phyloP scores from a whole-genome alignment of 2,113 vertebrate species.

The Collichthys lucidus region DNA sequence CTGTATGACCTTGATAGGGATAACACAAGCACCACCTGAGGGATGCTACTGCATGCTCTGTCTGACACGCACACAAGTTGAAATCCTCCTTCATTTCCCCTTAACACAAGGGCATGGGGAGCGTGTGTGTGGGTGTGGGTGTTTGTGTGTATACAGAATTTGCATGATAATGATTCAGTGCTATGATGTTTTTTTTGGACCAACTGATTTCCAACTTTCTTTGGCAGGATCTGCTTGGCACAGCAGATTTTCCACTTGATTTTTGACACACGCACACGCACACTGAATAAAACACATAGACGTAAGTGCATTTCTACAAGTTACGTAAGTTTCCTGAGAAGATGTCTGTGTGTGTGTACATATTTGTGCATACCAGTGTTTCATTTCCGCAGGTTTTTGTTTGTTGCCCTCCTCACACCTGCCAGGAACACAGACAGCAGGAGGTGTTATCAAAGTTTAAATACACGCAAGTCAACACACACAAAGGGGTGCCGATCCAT shows the following conservation, averaged over 20 bases:
- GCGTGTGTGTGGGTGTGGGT: background rate
- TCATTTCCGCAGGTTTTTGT: background rate
- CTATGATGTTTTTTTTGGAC: constrained; percentile 23
- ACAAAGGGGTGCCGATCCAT: background rate
- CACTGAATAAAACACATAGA: background rate
- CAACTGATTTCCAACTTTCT: background rate
- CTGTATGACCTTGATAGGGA: constrained; percentile 64
- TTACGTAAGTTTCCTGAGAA: background rate
- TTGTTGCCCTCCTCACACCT: background rate
- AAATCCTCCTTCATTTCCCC: constrained; percentile 15
- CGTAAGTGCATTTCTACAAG: background rate
- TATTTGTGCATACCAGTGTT: background rate
- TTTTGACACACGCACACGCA: constrained; percentile 1
- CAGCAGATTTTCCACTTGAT: constrained; percentile 8
- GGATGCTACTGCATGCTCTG: constrained; percentile 14
- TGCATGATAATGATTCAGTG: constrained; percentile 12
- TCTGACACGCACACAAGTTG: constrained; percentile 15
- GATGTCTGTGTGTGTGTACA: background rate
- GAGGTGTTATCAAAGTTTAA: constrained; percentile 15
- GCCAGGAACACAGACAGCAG: constrained; percentile 10
- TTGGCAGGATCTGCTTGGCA: background rate
- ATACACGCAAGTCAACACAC: constrained; percentile 4
- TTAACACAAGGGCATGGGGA: background rate
- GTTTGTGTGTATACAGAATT: constrained; percentile 2
- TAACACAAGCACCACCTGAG: constrained; percentile 54